Evolutionary conservation across 2,797 vertebrate genomes (phyloP), one percentile per base, ranked within the genome.

Genomic region (Clarias platycephalus): DNA sequence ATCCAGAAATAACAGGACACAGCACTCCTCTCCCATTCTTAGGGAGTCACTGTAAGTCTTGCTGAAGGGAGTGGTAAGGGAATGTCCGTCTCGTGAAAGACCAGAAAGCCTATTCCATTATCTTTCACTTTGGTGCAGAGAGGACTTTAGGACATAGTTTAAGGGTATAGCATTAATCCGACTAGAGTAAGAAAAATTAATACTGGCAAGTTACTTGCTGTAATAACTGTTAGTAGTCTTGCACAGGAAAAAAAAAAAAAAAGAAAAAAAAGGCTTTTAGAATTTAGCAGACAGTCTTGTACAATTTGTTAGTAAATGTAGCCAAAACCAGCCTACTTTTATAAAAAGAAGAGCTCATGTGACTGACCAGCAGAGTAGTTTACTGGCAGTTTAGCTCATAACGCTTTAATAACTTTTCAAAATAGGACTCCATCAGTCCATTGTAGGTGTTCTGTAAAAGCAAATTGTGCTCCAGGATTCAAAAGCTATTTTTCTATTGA

Each of bases 1-100:
- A 53, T 89, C 86, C 84, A 88, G 71, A 78, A 89, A 89, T 86
- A 88, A 89, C 86, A 88, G 84, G 55, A 81, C 70, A 53, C 44
- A 83, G 37, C 76, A 62, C 75, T 85, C 79, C 84, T 81, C 83
- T 84, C 79, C 24, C 44, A 75, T 44, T 68, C 68, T 82, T 57
- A 60, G 63, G 66, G 80, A 86, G 75, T 82, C 76, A 79, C 81
- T 83, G 84, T 74, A 57, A 68, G 74, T 84, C 60, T 75, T n/a
- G 44, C 34, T 58, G 34, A 81, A 60, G 53, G 63, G 71, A 81
- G 79, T 58, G 62, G 37, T 72, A 49, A 75, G 70, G 72, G 84
- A 81, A 81, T 67, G 49, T 85, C 40, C 49, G 31, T 64, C 71
- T 74, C 71, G 0, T 55, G 28, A 57, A 79, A 70, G 28, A 26